A percentile compares a stretch with the other conserved stretches of the same genome.
These are phyloP conservation scores for Entelurus aequoreus DNA, from an alignment of 2,113 vertebrate species.

Conservation along the genomic window DNA sequence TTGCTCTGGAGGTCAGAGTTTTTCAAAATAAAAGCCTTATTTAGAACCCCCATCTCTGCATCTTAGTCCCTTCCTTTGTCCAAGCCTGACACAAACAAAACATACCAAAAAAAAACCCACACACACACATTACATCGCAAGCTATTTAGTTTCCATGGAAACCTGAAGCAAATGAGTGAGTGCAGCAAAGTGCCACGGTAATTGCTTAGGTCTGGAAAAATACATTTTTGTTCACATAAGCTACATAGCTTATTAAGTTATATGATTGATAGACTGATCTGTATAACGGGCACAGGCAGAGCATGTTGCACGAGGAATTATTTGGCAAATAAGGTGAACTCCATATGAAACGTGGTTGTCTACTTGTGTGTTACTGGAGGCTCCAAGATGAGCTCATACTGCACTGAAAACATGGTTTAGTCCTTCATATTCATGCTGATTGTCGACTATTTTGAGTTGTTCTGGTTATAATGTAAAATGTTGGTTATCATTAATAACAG, in stretches of 20 bases:
- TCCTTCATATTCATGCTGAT: neutral
- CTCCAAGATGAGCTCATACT: slow-evolving; percentile 3
- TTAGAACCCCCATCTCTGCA: too few species aligned
- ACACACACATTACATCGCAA: too few species aligned
- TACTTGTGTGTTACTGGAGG: slow-evolving; percentile 8
- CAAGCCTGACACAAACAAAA: too few species aligned
- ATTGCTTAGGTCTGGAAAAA: slow-evolving; percentile 24
- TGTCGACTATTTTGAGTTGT: too few species aligned
- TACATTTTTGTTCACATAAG: slow-evolving; percentile 30
- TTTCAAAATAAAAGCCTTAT: too few species aligned
- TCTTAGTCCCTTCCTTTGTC: too few species aligned
- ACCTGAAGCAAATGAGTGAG: slow-evolving; percentile 43
- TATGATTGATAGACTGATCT: slow-evolving; percentile 29
- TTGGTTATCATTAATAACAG: too few species aligned
- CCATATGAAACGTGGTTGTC: slow-evolving; percentile 22
- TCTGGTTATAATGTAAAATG: too few species aligned
- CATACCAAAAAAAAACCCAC: too few species aligned
- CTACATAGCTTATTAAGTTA: neutral
- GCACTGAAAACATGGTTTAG: neutral
- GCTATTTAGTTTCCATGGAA: slow-evolving; percentile 49
- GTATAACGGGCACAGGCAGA: slow-evolving; percentile 12
- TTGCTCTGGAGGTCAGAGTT: too few species aligned
- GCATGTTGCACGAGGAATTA: slow-evolving; percentile 1
- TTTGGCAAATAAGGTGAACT: slow-evolving; percentile 17
- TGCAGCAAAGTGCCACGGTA: slow-evolving; percentile 24